These are phyloP conservation scores for Ladona fulva DNA, from an alignment of 1,140 invertebrate species.

Conservation along the genomic window DNA sequence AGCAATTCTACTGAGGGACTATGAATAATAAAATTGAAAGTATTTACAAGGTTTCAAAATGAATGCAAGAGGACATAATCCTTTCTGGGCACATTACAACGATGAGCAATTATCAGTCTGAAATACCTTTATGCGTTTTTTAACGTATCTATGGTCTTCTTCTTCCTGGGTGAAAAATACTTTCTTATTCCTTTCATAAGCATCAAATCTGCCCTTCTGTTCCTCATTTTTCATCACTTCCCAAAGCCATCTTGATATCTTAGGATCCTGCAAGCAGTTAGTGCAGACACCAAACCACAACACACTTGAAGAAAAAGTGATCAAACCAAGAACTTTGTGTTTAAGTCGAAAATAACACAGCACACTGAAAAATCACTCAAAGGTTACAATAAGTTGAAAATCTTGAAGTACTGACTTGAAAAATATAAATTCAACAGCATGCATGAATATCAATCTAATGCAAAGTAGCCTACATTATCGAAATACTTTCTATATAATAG, in stretches of 20 bases:
- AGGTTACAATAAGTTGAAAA: background rate
- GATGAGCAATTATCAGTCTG: background rate
- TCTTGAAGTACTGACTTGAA: too few species aligned
- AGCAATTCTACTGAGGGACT: too few species aligned
- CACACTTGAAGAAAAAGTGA: constrained; percentile 10
- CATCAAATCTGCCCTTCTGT: constrained; percentile 28
- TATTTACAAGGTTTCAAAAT: constrained; percentile 1
- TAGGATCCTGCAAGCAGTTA: constrained; percentile 34
- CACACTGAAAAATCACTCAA: constrained; percentile 12
- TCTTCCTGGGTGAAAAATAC: constrained; percentile 26
- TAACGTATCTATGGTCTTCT: constrained; percentile 34
- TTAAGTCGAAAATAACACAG: background rate
- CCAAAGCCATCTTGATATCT: constrained; percentile 36
- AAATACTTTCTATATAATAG: too few species aligned
- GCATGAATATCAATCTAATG: background rate
- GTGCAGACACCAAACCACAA: constrained; percentile 12
- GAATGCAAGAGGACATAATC: background rate
- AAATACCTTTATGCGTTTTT: constrained; percentile 24
- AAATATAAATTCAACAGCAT: background rate
- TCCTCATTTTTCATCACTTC: constrained; percentile 34
- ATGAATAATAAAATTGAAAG: background rate
- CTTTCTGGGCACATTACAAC: background rate
- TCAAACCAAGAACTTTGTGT: background rate
- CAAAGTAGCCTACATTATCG: too few species aligned
- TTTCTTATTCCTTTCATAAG: constrained; percentile 21